Conservation (phyloP, 2,888 invertebrate genomes). For the Carcina quercana region DNA sequence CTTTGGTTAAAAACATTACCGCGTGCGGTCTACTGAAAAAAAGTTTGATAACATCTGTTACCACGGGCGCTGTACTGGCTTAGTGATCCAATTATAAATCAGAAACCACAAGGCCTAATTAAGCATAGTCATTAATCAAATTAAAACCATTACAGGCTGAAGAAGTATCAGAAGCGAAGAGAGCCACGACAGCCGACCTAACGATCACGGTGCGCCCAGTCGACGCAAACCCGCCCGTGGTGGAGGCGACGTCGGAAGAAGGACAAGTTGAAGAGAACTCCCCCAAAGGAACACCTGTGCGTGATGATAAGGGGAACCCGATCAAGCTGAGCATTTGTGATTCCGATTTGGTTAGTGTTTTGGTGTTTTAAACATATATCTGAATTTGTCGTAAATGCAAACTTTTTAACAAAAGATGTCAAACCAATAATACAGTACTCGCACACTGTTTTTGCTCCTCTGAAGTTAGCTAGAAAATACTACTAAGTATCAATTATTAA, state of each 20-base stretch:
- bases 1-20: too few relatives aligned
- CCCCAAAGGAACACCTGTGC: slow-evolving; percentile 85
- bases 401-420: neutral
- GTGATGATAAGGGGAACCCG: slow-evolving; percentile 78
- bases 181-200: slow-evolving; percentile 89
- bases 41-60: too few relatives aligned
- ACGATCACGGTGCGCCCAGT: slow-evolving; percentile 88
- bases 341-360: slow-evolving; percentile 84
- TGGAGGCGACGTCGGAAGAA: slow-evolving; percentile 80
- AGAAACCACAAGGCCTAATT: too few relatives aligned
- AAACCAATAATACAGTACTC: neutral
- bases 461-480: neutral
- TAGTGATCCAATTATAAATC: too few relatives aligned
- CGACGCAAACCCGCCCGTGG: slow-evolving; percentile 89
- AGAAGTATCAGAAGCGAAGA: slow-evolving; percentile 84
- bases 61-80: too few relatives aligned
- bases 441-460: neutral
- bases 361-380: neutral
- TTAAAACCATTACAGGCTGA: slow-evolving; percentile 86
- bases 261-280: slow-evolving; percentile 91
- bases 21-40: too few relatives aligned
- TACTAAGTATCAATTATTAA: too few relatives aligned
- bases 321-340: slow-evolving; percentile 86
- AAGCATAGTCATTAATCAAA: too few relatives aligned
- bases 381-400: neutral